Base-by-base conservation (phyloP, 2,888 invertebrate genomes). In the Drosophila aldrichi region DNA sequence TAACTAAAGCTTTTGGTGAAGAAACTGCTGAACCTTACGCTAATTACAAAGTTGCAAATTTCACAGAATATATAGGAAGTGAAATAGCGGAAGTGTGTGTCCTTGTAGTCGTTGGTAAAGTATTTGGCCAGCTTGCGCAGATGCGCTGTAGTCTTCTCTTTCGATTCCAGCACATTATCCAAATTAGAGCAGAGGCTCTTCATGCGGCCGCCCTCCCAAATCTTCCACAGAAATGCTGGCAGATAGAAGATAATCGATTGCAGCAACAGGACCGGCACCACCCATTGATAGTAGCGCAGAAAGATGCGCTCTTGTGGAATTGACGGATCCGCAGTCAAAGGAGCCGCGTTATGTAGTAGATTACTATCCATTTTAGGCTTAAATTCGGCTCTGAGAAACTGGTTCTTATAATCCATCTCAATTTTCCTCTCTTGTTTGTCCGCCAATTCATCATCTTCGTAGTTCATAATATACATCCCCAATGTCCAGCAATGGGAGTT, bases 401-500 rank as follows among this genome's bases (percentile, higher is more conserved):
- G 20, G 3, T 93, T 95, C 4, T 34, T 57, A 9, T 66, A 62
- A 2, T 69, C 46, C 0, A 49, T 48, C 5, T 79, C n/a, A 1
- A 74, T 12, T 9, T 18, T 44, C 20, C 38, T n/a, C 40, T 63
- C 40, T 38, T 25, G 22, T n/a, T 59, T 4, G 18, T 25, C 49
- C 4, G 58, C 60, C 3, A 55, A 10, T 0, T 61, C 40, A 1
- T 51, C 49, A 6, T 74, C 62, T 0, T 73, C 58, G 44, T 86
- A 85, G 59, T 82, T 75, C 4, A 84, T 40, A n/a, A 96, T 95
- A 77, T 95, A 96, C 6, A 96, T 96, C 54, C 96, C 96, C 91
- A 95, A 95, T 73, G 96, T 96, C 96, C 96, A 97, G 92, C 97
- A 97, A 91, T 95, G 96, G 60, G 95, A 95, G 83, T 97, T 95